These are phyloP conservation scores for Arctia plantaginis DNA, from an alignment of 2,888 invertebrate genomes.

Conservation along the genomic window DNA sequence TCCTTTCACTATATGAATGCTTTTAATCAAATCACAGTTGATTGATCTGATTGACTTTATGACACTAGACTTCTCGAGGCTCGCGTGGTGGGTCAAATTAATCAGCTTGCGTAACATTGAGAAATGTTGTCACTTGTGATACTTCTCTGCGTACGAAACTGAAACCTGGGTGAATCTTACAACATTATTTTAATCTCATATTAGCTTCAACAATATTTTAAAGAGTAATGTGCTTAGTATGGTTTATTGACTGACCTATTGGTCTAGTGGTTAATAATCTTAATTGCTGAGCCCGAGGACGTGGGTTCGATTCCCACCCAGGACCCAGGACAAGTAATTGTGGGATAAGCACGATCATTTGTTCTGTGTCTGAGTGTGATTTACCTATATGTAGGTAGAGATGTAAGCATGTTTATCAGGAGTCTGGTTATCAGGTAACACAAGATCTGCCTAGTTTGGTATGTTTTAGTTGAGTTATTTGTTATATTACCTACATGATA, in stretches of 20 bases:
- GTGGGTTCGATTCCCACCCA: neutral
- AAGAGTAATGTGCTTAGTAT: neutral
- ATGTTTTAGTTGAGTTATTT: neutral
- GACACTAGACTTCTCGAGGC: conserved; percentile 4
- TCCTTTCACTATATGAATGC: conserved; percentile 4
- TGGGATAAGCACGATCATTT: no score
- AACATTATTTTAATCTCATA: no score
- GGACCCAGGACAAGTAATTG: no score
- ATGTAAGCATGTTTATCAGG: neutral
- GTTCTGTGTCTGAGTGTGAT: no score
- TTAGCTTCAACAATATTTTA: neutral
- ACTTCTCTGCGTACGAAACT: neutral
- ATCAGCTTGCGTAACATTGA: conserved; percentile 6
- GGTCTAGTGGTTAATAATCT: no score
- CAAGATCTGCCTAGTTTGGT: neutral
- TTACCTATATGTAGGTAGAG: no score
- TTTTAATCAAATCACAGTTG: conserved; percentile 18
- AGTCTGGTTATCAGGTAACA: no score
- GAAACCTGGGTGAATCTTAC: neutral
- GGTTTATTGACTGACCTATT: neutral
- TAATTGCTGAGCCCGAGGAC: no score
- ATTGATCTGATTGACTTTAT: conserved; percentile 22
- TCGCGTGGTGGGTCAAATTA: neutral
- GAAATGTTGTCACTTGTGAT: neutral
- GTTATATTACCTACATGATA: neutral